Evolutionary conservation across 2,113 vertebrate species (phyloP).

Genomic region (Engystomops pustulosus): DNA sequence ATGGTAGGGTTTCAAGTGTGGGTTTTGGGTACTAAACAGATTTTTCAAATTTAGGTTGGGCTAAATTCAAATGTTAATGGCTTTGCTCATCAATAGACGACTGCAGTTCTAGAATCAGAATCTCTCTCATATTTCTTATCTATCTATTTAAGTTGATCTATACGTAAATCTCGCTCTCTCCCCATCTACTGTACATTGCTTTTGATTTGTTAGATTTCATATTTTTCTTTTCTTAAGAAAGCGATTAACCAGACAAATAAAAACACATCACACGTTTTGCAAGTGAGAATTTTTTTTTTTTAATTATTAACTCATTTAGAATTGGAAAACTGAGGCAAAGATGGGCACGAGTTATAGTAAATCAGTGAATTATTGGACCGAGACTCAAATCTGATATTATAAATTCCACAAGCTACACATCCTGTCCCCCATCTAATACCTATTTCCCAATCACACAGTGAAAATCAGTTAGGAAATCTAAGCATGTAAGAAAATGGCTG

Average conservation of each 20-base stretch:
- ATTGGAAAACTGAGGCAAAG: conserved; percentile 56
- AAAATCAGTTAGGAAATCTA: conserved; percentile 27
- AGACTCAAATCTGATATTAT: conserved; percentile 25
- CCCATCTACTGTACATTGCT: no score
- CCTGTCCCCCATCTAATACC: conserved; percentile 42
- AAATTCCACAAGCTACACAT: conserved; percentile 37
- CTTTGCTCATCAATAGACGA: no score
- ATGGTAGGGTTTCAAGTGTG: no score
- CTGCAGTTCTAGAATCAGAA: no score
- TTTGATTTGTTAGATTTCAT: background rate
- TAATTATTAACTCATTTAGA: conserved; percentile 52
- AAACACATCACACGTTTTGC: background rate
- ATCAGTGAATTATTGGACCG: conserved; percentile 43
- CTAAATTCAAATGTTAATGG: no score
- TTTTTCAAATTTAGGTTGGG: no score
- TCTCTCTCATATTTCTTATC: no score
- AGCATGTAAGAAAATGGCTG: conserved; percentile 40
- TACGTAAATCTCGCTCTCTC: no score
- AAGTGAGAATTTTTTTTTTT: conserved; percentile 51
- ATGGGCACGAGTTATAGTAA: conserved; percentile 33
- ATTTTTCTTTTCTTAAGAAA: background rate
- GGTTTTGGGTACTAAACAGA: no score
- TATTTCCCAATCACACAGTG: conserved; percentile 55
- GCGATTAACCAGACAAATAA: conserved; percentile 11
- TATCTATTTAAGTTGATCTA: no score